A percentile compares a stretch with the other conserved stretches of the same genome.
Conservation (phyloP, 2,888 invertebrate species). For the Orthosia incerta region DNA sequence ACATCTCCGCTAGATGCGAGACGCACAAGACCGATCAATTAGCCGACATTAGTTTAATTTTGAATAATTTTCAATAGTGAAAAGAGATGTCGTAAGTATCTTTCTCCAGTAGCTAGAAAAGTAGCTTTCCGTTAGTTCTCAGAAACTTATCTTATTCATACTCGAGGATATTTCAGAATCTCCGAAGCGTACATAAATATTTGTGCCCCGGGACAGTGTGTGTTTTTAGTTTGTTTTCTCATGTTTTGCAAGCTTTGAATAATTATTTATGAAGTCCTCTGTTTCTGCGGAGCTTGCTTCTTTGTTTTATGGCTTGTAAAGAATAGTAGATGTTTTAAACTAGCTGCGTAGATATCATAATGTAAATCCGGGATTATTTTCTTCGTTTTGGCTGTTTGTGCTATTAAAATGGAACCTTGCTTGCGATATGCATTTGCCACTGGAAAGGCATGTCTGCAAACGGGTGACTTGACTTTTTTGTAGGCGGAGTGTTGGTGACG, state of each 20-base stretch:
- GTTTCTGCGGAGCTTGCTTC: constrained; percentile 21
- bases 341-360: background rate
- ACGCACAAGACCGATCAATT: too few relatives aligned
- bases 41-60: too few relatives aligned
- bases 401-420: background rate
- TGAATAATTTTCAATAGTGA: too few relatives aligned
- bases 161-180: constrained; percentile 22
- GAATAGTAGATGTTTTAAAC: constrained; percentile 31
- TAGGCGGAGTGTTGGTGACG: too few relatives aligned
- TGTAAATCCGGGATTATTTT: constrained; percentile 4
- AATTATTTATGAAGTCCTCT: constrained; percentile 55
- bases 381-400: background rate
- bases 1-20: too few relatives aligned
- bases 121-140: background rate
- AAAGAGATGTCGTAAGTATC: too few relatives aligned
- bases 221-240: constrained; percentile 61
- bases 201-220: constrained; percentile 52
- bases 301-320: constrained; percentile 47
- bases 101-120: too few relatives aligned
- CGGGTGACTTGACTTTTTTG: background rate
- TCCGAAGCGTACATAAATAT: constrained; percentile 57
- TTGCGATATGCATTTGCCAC: background rate
- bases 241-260: constrained; percentile 53
- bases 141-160: constrained; percentile 28
- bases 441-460: background rate